Evolutionary conservation across 2,888 invertebrate genomes (phyloP).

Genomic region (Nymphalis urticae): DNA sequence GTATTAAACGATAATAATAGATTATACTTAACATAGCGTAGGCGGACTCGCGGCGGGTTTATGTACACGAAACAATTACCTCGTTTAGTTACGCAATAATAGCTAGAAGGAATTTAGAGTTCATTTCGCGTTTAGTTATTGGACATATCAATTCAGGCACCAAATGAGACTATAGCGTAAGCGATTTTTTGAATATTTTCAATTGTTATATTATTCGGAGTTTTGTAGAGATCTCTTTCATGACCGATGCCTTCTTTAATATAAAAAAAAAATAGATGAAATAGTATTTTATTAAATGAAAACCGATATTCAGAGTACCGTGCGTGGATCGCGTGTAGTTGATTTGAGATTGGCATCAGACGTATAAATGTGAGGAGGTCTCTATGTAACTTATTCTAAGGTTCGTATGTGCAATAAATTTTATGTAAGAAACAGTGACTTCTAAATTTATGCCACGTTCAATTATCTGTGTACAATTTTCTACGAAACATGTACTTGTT

Average conservation of each 20-base stretch:
- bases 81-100: slow-evolving; percentile 77
- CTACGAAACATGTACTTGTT: slow-evolving; percentile 50
- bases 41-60: slow-evolving; percentile 63
- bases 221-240: slow-evolving; percentile 41
- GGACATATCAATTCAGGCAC: slow-evolving; percentile 81
- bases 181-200: slow-evolving; percentile 66
- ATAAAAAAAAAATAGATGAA: slow-evolving; percentile 5
- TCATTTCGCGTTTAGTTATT: slow-evolving; percentile 77
- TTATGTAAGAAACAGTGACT: slow-evolving; percentile 55
- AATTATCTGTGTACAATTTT: slow-evolving; percentile 57
- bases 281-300: slow-evolving; percentile 5
- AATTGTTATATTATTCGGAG: slow-evolving; percentile 58
- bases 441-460: slow-evolving; percentile 56
- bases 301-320: background rate
- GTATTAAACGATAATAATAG: slow-evolving; percentile 81
- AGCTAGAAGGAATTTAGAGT: slow-evolving; percentile 71
- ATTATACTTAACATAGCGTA: slow-evolving; percentile 75
- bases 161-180: slow-evolving; percentile 77
- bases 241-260: slow-evolving; percentile 21
- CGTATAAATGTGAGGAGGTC: slow-evolving; percentile 37
- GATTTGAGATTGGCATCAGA: background rate
- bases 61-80: slow-evolving; percentile 70
- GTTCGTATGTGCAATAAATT: slow-evolving; percentile 57
- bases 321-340: background rate
- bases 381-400: slow-evolving; percentile 51